Percentiles rank a stretch among this genome's conserved stretches.
These are phyloP conservation scores for Chelon auratus DNA, from an alignment of 2,797 vertebrate species.

Conservation along the genomic window DNA sequence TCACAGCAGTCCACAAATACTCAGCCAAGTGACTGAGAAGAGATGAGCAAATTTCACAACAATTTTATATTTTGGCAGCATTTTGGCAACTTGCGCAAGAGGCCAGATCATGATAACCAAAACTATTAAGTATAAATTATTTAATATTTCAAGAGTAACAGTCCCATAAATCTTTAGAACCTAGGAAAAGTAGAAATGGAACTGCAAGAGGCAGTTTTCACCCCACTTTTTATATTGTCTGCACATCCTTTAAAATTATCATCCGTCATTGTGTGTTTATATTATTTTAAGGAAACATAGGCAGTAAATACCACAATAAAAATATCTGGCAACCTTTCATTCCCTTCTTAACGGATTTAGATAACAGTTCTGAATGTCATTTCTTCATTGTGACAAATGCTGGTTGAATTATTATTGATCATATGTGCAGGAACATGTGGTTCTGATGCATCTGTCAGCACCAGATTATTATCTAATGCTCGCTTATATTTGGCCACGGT, in stretches of 20 bases:
- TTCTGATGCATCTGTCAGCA: constrained; percentile 38
- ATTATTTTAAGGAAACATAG: neutral
- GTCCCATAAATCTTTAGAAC: neutral
- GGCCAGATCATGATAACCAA: neutral
- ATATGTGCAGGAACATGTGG: neutral
- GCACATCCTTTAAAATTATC: neutral
- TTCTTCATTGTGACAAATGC: neutral
- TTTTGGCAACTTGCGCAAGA: neutral
- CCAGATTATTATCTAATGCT: constrained; percentile 30
- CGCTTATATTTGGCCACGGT: constrained; percentile 13
- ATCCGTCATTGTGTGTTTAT: neutral
- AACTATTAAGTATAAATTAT: neutral
- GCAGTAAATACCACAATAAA: neutral
- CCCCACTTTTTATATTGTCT: neutral
- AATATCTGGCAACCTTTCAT: neutral
- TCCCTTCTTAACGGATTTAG: neutral
- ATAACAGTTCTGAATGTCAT: neutral
- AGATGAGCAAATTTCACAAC: no score
- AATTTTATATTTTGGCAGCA: no score
- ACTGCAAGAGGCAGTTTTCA: no score
- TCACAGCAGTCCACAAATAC: no score
- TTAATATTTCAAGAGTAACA: neutral
- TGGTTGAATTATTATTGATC: neutral
- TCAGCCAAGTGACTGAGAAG: no score
- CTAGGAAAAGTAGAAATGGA: no score